phyloP scores from a whole-genome alignment of 2,888 invertebrate species.

The Helicoverpa assulta region DNA sequence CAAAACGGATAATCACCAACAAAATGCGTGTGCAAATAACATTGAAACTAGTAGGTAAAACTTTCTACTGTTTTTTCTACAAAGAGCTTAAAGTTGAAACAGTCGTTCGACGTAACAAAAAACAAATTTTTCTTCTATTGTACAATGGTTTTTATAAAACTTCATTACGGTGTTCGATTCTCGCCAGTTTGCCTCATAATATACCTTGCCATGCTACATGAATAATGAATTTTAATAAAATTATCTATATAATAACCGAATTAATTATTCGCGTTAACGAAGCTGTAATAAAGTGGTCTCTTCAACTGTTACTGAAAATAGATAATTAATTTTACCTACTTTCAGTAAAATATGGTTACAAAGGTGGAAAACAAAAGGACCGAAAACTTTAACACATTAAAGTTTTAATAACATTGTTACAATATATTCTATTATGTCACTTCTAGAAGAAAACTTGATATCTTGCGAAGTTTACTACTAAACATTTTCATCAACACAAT shows the following conservation, averaged over 20 bases:
- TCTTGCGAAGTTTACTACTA: conserved; percentile 40
- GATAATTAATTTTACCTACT: conserved; percentile 28
- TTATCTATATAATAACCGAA: not conserved
- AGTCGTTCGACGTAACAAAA: conserved; percentile 58
- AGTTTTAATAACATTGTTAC: conserved; percentile 50
- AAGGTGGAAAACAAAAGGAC: conserved; percentile 29
- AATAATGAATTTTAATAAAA: not conserved
- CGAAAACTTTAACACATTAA: conserved; percentile 33
- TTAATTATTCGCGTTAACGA: conserved; percentile 10
- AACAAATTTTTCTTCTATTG: conserved; percentile 46
- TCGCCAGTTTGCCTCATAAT: not conserved
- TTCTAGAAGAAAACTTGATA: conserved; percentile 42
- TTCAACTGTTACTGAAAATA: conserved; percentile 3
- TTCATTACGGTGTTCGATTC: not conserved
- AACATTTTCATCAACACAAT: conserved; percentile 45
- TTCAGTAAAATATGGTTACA: conserved; percentile 18
- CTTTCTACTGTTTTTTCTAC: not conserved
- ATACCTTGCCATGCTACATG: not conserved
- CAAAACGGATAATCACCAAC: conserved; percentile 7
- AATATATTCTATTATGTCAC: conserved; percentile 53
- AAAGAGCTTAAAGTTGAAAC: not conserved
- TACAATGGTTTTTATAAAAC: not conserved
- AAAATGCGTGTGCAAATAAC: conserved; percentile 11
- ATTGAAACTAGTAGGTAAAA: conserved; percentile 30
- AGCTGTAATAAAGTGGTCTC: conserved; percentile 1